Base-by-base conservation (phyloP, 2,797 vertebrate genomes). In the Thaleichthys pacificus region DNA sequence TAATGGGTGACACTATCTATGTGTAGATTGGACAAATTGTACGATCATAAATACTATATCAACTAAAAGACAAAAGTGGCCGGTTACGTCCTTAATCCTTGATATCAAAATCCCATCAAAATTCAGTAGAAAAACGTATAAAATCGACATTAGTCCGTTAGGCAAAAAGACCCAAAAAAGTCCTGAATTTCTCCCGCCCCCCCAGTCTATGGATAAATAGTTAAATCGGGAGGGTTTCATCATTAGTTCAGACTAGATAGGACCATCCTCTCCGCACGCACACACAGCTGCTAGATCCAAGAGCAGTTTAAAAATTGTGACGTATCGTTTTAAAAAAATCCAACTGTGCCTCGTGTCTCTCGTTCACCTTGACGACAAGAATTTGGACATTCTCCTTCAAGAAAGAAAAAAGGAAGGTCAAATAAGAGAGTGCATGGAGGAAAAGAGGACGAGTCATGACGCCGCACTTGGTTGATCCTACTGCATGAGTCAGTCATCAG, bases 91-190 rank as follows among this genome's bases (percentile, higher is more conserved):
- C 70, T 81, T 78, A 77, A 77, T 77, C 90, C 90, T 76, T 68
- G 80, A 85, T 76, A 85, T 88, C 84, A 72, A 89, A 91, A 93
- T 91, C 89, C 89, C 88, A 85, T 89, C 90, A 87, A 83, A 88
- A 87, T 85, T 91, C 77, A 89, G 83, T 80, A 66, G 88, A 89
- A 84, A 73, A 76, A 67, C n/a, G 87, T 86, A 88, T 85, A 72
- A 87, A 86, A 87, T 89, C 82, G 81, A 88, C 83, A 83, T 89
- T 80, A 86, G 90, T 91, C 91, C 90, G 42, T 86, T 87, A 80
- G 71, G 84, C n/a, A 89, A 84, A 85, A 81, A 72, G 62, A 35
- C n/a, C 3, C 61, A n/a, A 42, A 73, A 70, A 58, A 81, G 79
- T 90, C 86, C 86, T 49, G 21, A 85, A 84, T 88, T 81, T 75